These are phyloP conservation scores for Myoxocephalus aenaeus DNA, from an alignment of 2,797 vertebrate species.

Conservation along the genomic window DNA sequence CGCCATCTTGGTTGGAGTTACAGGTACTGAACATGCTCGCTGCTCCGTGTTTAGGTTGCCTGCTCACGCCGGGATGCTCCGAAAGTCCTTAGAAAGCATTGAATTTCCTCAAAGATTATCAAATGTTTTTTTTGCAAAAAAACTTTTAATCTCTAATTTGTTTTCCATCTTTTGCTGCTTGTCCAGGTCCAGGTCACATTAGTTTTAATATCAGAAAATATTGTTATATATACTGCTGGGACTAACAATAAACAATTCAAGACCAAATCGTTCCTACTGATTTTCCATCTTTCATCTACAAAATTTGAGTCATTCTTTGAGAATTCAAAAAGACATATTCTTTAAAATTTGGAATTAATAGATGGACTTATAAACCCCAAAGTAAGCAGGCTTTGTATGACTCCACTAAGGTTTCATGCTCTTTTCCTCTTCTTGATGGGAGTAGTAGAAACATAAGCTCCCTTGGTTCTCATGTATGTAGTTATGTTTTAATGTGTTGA, in stretches of 20 bases:
- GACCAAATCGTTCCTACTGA: not conserved
- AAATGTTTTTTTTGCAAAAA: not conserved
- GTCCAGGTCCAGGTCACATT: not conserved
- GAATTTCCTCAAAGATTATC: not conserved
- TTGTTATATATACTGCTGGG: not conserved
- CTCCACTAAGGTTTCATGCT: too few species aligned
- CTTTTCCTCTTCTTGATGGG: too few species aligned
- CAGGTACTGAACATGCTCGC: slow-evolving; percentile 84
- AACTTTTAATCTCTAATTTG: not conserved
- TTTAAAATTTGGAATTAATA: too few species aligned
- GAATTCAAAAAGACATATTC: too few species aligned
- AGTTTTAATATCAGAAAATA: not conserved
- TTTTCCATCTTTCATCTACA: not conserved
- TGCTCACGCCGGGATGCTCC: not conserved
- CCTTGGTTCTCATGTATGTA: too few species aligned
- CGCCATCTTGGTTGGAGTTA: slow-evolving; percentile 96
- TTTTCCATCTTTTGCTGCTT: not conserved
- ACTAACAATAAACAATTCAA: not conserved
- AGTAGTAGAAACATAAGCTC: too few species aligned
- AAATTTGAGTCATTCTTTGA: too few species aligned
- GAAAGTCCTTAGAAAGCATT: not conserved
- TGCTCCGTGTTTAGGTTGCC: not conserved
- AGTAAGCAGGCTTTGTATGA: too few species aligned
- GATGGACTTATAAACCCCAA: too few species aligned
- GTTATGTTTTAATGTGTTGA: too few species aligned